Evolutionary conservation across 2,888 invertebrate species (phyloP).

Genomic region (Crematogaster levior): DNA sequence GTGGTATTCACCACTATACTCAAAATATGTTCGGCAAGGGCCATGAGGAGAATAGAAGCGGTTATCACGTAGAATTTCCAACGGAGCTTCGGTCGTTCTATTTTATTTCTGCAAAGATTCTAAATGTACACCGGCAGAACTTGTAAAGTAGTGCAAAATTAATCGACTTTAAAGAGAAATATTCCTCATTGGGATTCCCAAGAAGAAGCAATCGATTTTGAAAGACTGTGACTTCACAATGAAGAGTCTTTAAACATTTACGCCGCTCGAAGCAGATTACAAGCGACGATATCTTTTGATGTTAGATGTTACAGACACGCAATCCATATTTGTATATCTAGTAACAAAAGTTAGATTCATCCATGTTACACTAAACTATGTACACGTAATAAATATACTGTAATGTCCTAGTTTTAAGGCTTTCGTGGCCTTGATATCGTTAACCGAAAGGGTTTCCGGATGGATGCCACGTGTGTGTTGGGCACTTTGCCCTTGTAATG

Average conservation of each 20-base stretch:
- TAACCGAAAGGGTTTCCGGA: too few species aligned
- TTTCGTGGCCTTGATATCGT: too few species aligned
- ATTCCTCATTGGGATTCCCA: background rate
- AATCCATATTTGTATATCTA: background rate
- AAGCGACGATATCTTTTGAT: conserved; percentile 5
- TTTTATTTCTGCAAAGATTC: conserved; percentile 71
- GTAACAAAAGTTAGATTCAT: background rate
- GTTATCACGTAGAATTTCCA: conserved; percentile 79
- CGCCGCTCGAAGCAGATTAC: background rate
- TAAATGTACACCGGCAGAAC: background rate
- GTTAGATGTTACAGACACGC: background rate
- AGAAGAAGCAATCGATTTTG: background rate
- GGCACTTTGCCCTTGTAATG: too few species aligned
- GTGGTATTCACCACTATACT: conserved; percentile 78
- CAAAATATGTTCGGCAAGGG: conserved; percentile 81
- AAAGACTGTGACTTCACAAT: background rate
- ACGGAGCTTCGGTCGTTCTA: conserved; percentile 74
- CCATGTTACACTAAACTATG: background rate
- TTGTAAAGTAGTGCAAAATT: background rate
- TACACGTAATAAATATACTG: background rate
- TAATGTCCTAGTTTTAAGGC: too few species aligned
- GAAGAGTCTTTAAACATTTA: conserved; percentile 14
- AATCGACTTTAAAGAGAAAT: conserved; percentile 12
- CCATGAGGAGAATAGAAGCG: conserved; percentile 73
- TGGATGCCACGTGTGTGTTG: too few species aligned